Base-by-base conservation (phyloP, 2,113 vertebrate genomes). In the Rhea americana region DNA sequence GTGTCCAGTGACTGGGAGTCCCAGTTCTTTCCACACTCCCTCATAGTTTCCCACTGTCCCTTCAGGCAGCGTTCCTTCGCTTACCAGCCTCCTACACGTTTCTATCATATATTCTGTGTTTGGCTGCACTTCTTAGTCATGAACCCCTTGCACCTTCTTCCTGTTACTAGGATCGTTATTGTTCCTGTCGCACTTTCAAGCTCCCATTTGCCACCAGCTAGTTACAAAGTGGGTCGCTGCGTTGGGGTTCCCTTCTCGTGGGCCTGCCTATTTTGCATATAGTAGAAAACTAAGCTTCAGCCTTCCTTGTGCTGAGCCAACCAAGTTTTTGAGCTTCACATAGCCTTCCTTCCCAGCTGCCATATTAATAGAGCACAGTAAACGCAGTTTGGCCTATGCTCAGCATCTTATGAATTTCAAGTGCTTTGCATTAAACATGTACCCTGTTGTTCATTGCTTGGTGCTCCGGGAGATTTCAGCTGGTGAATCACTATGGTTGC, bases 391-490 rank as follows among this genome's bases (percentile, higher is more conserved):
- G 83, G 35, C 66, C 82, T 82, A 11, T 16, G 76, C 8, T 1
- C 37, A 68, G 71, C 48, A 30, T 76, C 87, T 76, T 92, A 82
- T 11, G 89, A 84, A 91, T 89, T 62, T 75, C 43, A 71, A 90
- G 86, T 71, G 84, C 55, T 74, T 76, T 63, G 55, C 63, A 51
- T 89, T 95, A 90, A 95, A 58, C 35, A 76, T 77, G 55, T 55
- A 55, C 63, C 89, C 78, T 39, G 61, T 32, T 89, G 89, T 85
- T 82, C 75, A 50, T 70, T 4, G 5, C 61, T 15, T 5, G 2
- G 71, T 82, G 80, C 73, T 76, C 2, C 0, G 48, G 83, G 39
- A 93, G 77, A 51, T 86, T 37, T 13, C 93, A 80, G 73, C 20
- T 1, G 75, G 73, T 28, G 4, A 76, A 71, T 76, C 56, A 4